These are phyloP conservation scores for Epizoanthus fatuus DNA, from an alignment of 92 coral and sea anemone species.

Conservation along the genomic window DNA sequence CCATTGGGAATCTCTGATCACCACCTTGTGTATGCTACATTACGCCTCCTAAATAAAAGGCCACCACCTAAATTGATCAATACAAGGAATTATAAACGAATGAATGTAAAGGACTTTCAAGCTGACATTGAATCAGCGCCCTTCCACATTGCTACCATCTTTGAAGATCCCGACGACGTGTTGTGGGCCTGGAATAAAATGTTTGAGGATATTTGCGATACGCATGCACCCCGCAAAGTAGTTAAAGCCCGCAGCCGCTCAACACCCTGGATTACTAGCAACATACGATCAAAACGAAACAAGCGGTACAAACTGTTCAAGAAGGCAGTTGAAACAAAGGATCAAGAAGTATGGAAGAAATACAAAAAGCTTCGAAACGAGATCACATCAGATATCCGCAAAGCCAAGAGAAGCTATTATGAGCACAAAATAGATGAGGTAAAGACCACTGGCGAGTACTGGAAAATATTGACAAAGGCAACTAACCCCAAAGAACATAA, in stretches of 20 bases:
- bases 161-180: constrained; percentile 20
- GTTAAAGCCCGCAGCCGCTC: constrained; percentile 29
- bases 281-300: neutral
- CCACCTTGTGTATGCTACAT: constrained; percentile 7
- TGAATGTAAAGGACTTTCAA: neutral
- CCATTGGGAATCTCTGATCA: constrained; percentile 40
- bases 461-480: constrained; percentile 47
- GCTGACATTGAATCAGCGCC: constrained; percentile 17
- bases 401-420: constrained; percentile 25
- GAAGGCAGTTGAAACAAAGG: neutral
- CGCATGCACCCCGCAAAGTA: constrained; percentile 31
- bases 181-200: constrained; percentile 56
- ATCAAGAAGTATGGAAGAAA: constrained; percentile 23
- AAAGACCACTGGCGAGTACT: constrained; percentile 46
- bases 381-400: constrained; percentile 26
- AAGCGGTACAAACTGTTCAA: neutral
- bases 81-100: constrained; percentile 28
- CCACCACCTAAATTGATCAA: constrained; percentile 26
- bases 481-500: constrained; percentile 29
- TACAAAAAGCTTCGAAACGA: constrained; percentile 43
- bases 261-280: constrained; percentile 16
- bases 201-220: constrained; percentile 18
- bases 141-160: constrained; percentile 37
- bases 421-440: constrained; percentile 29
- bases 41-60: neutral